Evolutionary conservation across 2,888 invertebrate species (phyloP).

Genomic region (Idaea straminata): DNA sequence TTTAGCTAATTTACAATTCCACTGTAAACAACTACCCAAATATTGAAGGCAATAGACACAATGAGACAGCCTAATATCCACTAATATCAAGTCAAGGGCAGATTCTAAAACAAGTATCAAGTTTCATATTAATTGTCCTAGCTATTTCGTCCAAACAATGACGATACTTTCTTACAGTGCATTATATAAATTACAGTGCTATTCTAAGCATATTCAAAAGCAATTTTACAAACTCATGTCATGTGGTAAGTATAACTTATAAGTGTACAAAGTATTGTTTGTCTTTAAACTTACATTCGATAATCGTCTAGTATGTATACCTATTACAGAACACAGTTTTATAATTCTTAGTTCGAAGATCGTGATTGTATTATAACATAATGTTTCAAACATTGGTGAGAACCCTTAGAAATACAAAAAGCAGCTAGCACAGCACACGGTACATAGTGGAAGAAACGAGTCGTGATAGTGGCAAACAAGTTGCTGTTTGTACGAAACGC

Average conservation of each 20-base stretch:
- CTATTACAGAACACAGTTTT: constrained; percentile 27
- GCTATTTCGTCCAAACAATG: constrained; percentile 30
- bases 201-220: constrained; percentile 30
- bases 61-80: constrained; percentile 6
- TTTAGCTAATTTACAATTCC: constrained; percentile 18
- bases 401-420: constrained; percentile 77
- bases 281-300: neutral
- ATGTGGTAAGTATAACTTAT: constrained; percentile 1
- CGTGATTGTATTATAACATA: constrained; percentile 70
- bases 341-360: constrained; percentile 51
- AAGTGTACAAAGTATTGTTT: neutral
- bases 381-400: constrained; percentile 70
- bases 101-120: constrained; percentile 15
- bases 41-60: constrained; percentile 22
- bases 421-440: constrained; percentile 80
- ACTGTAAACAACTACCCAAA: constrained; percentile 11
- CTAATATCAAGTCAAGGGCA: constrained; percentile 16
- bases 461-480: constrained; percentile 76
- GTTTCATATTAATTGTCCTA: constrained; percentile 18
- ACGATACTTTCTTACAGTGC: constrained; percentile 20
- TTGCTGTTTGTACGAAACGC: constrained; percentile 77
- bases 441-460: constrained; percentile 77
- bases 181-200: constrained; percentile 69
- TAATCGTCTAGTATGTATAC: neutral
- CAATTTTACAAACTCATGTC: constrained; percentile 18